Evolutionary conservation across 2,113 vertebrate species (phyloP), one percentile per base, ranked within the genome.

Genomic region (Leptocoma aspasia): DNA sequence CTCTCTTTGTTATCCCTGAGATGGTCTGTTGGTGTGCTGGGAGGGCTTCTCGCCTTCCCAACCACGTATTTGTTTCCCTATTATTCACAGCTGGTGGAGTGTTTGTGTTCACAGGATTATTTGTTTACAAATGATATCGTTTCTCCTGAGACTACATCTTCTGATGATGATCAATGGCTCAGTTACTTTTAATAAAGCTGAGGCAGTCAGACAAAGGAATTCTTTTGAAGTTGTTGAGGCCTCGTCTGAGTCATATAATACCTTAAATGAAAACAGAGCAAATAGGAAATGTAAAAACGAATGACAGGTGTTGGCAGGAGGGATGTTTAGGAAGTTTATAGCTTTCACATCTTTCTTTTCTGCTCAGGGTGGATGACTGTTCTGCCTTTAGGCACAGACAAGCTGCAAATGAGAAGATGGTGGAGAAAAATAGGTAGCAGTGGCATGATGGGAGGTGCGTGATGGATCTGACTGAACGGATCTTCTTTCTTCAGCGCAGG

Each of bases 161-260:
- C 28, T 73, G 82, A 90, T 90, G 92, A 82, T 96, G 91, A 96
- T 97, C 95, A 97, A 73, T 96, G 92, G 92, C 80, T 97, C 94
- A 72, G 95, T 96, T 96, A 94, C 85, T 85, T 96, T 96, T 94
- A 95, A 94, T 96, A 97, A 96, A 94, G 72, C 77, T 41, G 53
- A 95, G 54, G 82, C 92, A 95, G 85, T 90, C 77, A 90, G 77
- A 96, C 73, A 81, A 47, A 59, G 73, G 68, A 94, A 90, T 94
- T 84, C 82, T 96, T 96, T 92, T 94, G 93, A 97, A 94, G 89
- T 76, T 93, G 86, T 90, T 95, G 86, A 89, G 92, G 77, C 66
- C 89, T 94, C 14, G 1, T 94, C 80, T 95, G 91, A 92, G 90
- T 92, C 94, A 94, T 86, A 69, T 81, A 94, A 89, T 95, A 82